Percentiles rank a stretch among this genome's conserved stretches.
Conservation (phyloP, 1,140 invertebrate genomes). For the Lineus longissimus region DNA sequence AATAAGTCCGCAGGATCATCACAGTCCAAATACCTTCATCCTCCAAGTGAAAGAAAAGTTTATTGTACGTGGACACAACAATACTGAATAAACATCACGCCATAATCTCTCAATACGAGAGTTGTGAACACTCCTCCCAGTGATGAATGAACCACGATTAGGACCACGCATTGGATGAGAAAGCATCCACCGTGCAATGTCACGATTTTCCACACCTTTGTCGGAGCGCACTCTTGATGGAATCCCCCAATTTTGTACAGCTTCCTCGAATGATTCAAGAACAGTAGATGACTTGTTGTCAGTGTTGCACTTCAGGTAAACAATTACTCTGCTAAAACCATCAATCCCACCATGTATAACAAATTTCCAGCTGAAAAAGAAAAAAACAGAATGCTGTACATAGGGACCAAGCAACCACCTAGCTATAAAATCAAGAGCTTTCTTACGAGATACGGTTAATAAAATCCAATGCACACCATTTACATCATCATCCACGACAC, state of each 20-base stretch:
- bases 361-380: conserved; percentile 20
- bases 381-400: not conserved
- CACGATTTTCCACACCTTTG: conserved; percentile 22
- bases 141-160: conserved; percentile 6
- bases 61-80: not conserved
- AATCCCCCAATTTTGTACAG: conserved; percentile 15
- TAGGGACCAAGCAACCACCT: no score
- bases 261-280: conserved; percentile 7
- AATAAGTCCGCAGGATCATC: not conserved
- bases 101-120: not conserved
- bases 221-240: conserved; percentile 21
- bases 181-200: conserved; percentile 13
- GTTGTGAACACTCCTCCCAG: conserved; percentile 19
- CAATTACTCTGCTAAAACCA: conserved; percentile 21
- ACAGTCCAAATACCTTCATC: not conserved
- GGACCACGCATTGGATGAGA: not conserved
- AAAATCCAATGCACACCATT: no score
- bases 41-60: not conserved
- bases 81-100: conserved; percentile 12
- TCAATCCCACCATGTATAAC: conserved; percentile 28
- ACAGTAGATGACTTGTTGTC: conserved; percentile 21
- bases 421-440: no score
- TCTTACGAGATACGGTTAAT: no score
- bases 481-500: no score
- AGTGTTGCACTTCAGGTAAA: conserved; percentile 12